A percentile compares a stretch with the other conserved stretches of the same genome.
Conservation (phyloP, 2,888 invertebrate genomes). For the Lepidocyrtoides sp. region DNA sequence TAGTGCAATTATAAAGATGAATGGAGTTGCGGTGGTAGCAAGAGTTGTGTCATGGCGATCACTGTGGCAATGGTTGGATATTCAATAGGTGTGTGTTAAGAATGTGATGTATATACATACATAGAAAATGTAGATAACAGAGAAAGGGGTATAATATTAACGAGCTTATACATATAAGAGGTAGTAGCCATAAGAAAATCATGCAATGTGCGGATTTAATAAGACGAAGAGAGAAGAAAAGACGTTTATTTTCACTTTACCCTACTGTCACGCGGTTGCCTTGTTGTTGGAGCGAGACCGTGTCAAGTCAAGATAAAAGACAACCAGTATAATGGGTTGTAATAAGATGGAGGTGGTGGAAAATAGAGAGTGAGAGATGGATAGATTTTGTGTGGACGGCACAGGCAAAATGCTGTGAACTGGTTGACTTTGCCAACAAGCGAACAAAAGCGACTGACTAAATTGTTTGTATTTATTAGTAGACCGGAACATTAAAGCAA, state of each 20-base stretch:
- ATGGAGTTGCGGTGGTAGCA: not conserved
- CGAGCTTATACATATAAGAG: too few relatives aligned
- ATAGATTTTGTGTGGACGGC: too few relatives aligned
- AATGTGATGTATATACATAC: not conserved
- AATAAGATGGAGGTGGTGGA: not conserved
- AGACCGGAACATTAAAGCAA: too few relatives aligned
- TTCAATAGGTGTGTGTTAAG: too few relatives aligned
- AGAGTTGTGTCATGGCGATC: not conserved
- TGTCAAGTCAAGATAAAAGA: not conserved
- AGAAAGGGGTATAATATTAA: not conserved
- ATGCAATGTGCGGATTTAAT: not conserved
- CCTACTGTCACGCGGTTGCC: not conserved
- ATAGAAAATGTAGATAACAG: not conserved
- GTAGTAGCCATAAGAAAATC: not conserved
- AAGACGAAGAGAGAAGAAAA: not conserved
- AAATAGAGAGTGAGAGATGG: too few relatives aligned
- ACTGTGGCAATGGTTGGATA: too few relatives aligned
- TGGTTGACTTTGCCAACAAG: too few relatives aligned
- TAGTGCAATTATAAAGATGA: constrained; percentile 31
- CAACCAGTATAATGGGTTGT: not conserved
- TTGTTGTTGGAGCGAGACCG: not conserved
- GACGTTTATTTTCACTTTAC: constrained; percentile 12
- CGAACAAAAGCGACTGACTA: too few relatives aligned
- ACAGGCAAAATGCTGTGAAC: too few relatives aligned
- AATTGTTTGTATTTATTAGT: too few relatives aligned